These are phyloP conservation scores for Ophion costatus DNA, from an alignment of 2,888 invertebrate species.

Conservation along the genomic window DNA sequence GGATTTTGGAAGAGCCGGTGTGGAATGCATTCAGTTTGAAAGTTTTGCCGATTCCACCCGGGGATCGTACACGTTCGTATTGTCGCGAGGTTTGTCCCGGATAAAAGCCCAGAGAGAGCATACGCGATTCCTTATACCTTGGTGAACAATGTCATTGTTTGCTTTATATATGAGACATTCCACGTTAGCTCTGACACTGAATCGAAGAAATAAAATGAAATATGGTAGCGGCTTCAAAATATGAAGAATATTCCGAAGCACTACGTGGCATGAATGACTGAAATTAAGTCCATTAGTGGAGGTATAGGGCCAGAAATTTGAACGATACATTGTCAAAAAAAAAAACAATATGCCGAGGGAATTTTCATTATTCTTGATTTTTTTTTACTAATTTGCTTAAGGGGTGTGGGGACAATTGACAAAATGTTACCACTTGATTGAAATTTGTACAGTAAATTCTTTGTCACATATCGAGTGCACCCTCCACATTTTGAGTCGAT, in stretches of 20 bases:
- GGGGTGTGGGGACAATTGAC: too few species aligned
- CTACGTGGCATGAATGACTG: too few species aligned
- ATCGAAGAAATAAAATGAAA: neutral
- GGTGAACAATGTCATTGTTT: conserved; percentile 61
- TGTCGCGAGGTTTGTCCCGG: conserved; percentile 16
- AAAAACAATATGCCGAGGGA: too few species aligned
- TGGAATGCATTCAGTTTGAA: conserved; percentile 49
- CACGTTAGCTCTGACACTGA: neutral
- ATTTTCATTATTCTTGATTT: too few species aligned
- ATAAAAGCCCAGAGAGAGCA: neutral
- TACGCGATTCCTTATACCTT: conserved; percentile 46
- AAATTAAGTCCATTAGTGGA: too few species aligned
- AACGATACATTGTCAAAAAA: too few species aligned
- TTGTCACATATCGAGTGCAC: too few species aligned
- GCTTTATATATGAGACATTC: conserved; percentile 22
- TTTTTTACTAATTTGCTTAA: too few species aligned
- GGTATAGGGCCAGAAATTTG: too few species aligned
- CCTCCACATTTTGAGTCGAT: too few species aligned
- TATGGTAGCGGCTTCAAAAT: neutral
- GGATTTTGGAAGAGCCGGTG: conserved; percentile 40
- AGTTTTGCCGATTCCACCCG: conserved; percentile 19
- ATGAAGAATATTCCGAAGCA: neutral
- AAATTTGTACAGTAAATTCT: too few species aligned
- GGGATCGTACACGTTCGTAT: conserved; percentile 36
- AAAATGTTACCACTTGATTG: too few species aligned